Conservation (phyloP, 2,797 vertebrate genomes). For the Chlorospingus flavigularis region DNA sequence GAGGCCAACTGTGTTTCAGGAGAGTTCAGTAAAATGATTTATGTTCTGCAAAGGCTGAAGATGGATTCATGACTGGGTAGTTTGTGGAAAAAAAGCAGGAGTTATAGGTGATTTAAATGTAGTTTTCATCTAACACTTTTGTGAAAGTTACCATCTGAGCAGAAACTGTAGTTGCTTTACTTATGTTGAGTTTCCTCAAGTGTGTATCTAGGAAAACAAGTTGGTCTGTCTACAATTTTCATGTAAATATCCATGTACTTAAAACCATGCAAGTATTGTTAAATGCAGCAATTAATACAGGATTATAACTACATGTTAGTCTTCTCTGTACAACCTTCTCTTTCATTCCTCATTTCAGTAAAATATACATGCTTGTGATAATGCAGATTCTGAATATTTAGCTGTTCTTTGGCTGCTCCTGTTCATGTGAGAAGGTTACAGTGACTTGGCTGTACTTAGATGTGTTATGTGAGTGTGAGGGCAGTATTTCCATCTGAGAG, state of each 20-base stretch:
- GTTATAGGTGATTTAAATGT: slow-evolving; percentile 31
- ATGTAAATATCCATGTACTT: neutral
- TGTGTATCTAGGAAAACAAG: neutral
- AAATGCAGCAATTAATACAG: slow-evolving; percentile 6
- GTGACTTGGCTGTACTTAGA: neutral
- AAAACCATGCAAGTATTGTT: neutral
- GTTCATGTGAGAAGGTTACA: neutral
- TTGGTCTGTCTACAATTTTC: neutral
- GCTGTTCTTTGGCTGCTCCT: neutral
- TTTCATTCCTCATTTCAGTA: neutral
- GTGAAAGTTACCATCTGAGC: neutral
- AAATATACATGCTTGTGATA: neutral
- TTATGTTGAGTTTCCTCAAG: neutral
- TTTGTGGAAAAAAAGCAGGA: neutral
- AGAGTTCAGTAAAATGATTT: neutral
- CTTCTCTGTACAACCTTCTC: neutral
- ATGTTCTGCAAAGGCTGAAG: neutral
- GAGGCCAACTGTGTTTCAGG: neutral
- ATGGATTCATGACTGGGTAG: neutral
- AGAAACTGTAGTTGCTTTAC: neutral
- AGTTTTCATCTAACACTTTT: neutral
- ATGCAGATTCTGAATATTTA: neutral
- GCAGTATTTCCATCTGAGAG: neutral
- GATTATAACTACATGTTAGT: neutral
- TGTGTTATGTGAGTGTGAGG: neutral